Percentiles rank a stretch among this genome's conserved stretches.
Evolutionary conservation across 2,113 vertebrate species (phyloP).

Genomic region (Gymnobelideus leadbeateri): DNA sequence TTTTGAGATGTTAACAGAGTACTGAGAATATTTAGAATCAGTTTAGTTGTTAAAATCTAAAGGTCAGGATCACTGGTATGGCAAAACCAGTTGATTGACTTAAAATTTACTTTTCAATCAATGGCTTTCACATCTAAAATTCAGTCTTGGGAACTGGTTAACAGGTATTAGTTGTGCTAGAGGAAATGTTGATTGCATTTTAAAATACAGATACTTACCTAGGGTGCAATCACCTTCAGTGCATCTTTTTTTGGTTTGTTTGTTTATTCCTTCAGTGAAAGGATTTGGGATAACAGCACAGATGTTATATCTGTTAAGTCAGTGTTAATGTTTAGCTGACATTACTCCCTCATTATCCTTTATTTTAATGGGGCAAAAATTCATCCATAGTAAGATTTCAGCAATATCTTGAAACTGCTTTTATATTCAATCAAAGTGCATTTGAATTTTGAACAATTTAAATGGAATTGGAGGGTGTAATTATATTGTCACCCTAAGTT

Average conservation of each 20-base stretch:
- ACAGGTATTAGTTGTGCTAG: slow-evolving; percentile 8
- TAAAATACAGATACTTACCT: slow-evolving; percentile 14
- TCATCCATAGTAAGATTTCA: background rate
- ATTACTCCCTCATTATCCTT: background rate
- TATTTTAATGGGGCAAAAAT: background rate
- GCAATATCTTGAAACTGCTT: background rate
- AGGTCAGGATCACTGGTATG: background rate
- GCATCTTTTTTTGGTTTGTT: background rate
- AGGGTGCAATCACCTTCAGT: background rate
- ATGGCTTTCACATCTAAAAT: background rate
- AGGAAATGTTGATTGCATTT: slow-evolving; percentile 34
- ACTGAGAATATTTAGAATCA: background rate
- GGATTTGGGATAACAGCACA: slow-evolving; percentile 2
- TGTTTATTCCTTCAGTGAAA: slow-evolving; percentile 36
- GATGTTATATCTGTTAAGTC: slow-evolving; percentile 22
- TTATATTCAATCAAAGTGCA: slow-evolving; percentile 9
- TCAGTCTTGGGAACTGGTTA: slow-evolving; percentile 29
- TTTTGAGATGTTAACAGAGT: background rate
- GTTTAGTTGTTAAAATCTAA: background rate
- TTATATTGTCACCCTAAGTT: slow-evolving; percentile 4
- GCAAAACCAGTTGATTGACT: background rate
- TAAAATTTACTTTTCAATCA: background rate
- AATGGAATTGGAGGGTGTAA: background rate
- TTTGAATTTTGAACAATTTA: slow-evolving; percentile 37
- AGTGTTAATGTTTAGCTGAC: slow-evolving; percentile 27